Evolutionary conservation across 1,140 invertebrate species (phyloP), one percentile per base, ranked within the genome.

Genomic region (Ceratosolen fusciceps): DNA sequence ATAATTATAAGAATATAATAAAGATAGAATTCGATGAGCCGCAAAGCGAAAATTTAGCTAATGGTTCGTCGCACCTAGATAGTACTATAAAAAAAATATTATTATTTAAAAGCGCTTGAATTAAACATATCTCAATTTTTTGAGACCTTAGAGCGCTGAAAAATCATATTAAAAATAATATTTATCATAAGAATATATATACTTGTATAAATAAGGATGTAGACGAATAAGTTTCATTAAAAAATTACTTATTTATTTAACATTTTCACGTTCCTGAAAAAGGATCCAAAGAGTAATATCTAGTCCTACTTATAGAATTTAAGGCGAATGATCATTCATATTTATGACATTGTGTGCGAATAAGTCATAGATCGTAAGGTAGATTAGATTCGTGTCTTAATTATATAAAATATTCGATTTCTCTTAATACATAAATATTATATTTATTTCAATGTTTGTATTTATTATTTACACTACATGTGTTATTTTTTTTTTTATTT

Each of bases 201-300:
- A 65, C 31, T 65, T 65, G 34, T 65, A 65, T n/a, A 65, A 19
- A 8, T 34, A 49, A 26, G 29, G 39, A 10, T 39, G 21, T 62
- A 72, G 29, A 0, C 16, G 0, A 0, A 31, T 75, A 80, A 75
- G 72, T 62, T 80, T 75, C 72, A 67, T 73, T 79, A 77, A 60
- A 67, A n/a, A 31, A 34, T 37, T 73, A 54, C 39, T 21, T 73
- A 54, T 52, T 16, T 21, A 73, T 79, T 31, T 10, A 58, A 34
- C 56, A 54, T 74, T 79, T 75, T 75, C 62, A 70, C 37, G 73
- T 68, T 80, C 79, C 62, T 71, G 58, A 58, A 75, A 12, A 70
- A 60, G 72, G 78, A 74, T 74, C 60, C 78, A 79, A 74, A 67
- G 79, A 80, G 79, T 80, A 49, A 67, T 29, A 43, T 80, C 79